Conservation (phyloP, 2,113 vertebrate species). For the Dipodomys spectabilis region DNA sequence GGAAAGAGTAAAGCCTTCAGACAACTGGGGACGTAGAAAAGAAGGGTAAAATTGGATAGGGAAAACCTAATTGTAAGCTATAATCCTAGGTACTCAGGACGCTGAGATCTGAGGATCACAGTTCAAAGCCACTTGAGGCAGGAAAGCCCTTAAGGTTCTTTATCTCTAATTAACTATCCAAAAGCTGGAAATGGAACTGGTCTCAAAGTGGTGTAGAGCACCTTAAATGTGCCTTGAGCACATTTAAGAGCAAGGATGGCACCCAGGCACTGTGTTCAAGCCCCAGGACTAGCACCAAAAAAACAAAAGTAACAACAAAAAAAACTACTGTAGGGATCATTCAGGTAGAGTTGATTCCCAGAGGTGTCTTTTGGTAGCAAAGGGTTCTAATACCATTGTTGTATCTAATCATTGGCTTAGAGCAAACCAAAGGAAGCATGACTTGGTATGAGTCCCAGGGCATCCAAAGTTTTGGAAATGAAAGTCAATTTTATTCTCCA, state of each 20-base stretch:
- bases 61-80: background rate
- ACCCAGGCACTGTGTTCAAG: too few relatives aligned
- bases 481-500: background rate
- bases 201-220: too few relatives aligned
- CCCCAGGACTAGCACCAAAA: too few relatives aligned
- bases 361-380: background rate
- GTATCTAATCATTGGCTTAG: background rate
- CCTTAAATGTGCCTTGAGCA: too few relatives aligned
- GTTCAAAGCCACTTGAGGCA: too few relatives aligned
- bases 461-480: conserved; percentile 21
- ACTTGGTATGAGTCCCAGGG: background rate
- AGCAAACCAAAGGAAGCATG: conserved; percentile 9
- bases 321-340: background rate
- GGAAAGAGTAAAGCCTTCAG: background rate
- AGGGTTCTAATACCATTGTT: background rate
- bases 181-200: too few relatives aligned
- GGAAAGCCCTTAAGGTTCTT: too few relatives aligned
- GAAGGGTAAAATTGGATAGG: background rate
- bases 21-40: background rate
- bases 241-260: too few relatives aligned
- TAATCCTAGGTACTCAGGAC: too few relatives aligned
- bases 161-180: too few relatives aligned
- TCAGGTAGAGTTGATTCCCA: conserved; percentile 39
- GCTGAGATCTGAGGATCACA: too few relatives aligned
- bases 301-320: too few relatives aligned